phyloP scores from a whole-genome alignment of 2,888 invertebrate genomes.

The Drosophila peninsularis region DNA sequence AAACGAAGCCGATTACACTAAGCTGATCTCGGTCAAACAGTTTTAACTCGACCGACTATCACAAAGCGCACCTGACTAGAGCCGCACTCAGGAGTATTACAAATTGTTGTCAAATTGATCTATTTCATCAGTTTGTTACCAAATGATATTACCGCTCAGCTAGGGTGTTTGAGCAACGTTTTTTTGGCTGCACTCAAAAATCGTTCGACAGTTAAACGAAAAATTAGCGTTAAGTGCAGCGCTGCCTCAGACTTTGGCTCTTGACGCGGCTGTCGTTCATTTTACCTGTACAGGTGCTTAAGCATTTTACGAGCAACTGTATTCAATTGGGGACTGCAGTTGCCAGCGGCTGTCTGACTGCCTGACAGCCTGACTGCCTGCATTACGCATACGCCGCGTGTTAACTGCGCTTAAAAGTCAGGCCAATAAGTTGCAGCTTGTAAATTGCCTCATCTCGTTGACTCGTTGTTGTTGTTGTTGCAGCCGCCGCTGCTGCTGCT shows the following conservation, averaged over 20 bases:
- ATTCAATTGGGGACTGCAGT: slow-evolving; percentile 72
- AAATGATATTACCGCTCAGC: not conserved
- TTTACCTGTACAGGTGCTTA: slow-evolving; percentile 62
- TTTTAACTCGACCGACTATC: not conserved
- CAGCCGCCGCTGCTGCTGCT: slow-evolving; percentile 48
- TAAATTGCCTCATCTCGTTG: slow-evolving; percentile 62
- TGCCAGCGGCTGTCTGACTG: slow-evolving; percentile 30
- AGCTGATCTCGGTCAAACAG: slow-evolving; percentile 2
- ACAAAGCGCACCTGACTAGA: not conserved
- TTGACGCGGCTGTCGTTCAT: slow-evolving; percentile 20
- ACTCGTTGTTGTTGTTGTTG: slow-evolving; percentile 44
- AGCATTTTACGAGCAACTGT: slow-evolving; percentile 79
- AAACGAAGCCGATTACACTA: slow-evolving; percentile 2
- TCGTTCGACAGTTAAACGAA: slow-evolving; percentile 72
- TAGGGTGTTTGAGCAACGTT: slow-evolving; percentile 11
- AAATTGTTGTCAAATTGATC: not conserved
- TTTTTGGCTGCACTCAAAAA: slow-evolving; percentile 47
- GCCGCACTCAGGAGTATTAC: not conserved
- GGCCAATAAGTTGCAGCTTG: slow-evolving; percentile 72
- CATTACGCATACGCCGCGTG: slow-evolving; percentile 78
- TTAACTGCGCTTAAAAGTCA: slow-evolving; percentile 78
- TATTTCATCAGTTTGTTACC: not conserved
- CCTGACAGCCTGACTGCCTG: slow-evolving; percentile 39
- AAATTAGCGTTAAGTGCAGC: slow-evolving; percentile 76
- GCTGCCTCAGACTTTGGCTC: slow-evolving; percentile 16